These are phyloP conservation scores for Drosophila prostipennis DNA, from an alignment of 2,888 invertebrate species.

Conservation along the genomic window DNA sequence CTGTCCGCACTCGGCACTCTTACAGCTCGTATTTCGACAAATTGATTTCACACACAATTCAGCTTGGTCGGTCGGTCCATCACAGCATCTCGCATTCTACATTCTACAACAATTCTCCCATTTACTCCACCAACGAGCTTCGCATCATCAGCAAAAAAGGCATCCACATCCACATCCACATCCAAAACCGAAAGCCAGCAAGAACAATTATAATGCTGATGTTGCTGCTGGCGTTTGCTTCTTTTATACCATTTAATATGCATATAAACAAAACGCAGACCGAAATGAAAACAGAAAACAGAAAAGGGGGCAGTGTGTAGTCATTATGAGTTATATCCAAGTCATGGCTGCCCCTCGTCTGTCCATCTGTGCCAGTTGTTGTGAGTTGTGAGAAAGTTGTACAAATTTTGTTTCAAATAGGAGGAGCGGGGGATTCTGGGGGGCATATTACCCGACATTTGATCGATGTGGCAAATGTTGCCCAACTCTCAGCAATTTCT, in stretches of 20 bases:
- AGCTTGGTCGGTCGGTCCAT: constrained; percentile 1
- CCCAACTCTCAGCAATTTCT: constrained; percentile 7
- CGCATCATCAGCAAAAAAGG: constrained; percentile 38
- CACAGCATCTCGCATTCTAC: constrained; percentile 1
- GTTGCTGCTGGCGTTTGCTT: constrained; percentile 63
- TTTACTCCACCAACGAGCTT: constrained; percentile 40
- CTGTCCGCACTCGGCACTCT: constrained; percentile 41
- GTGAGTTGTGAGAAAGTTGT: constrained; percentile 18
- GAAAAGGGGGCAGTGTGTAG: constrained; percentile 20
- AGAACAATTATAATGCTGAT: constrained; percentile 46
- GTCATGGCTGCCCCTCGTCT: constrained; percentile 15
- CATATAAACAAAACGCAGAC: constrained; percentile 64
- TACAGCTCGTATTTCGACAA: constrained; percentile 66
- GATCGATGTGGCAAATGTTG: constrained; percentile 71
- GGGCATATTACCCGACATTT: constrained; percentile 30
- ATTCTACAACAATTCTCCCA: constrained; percentile 14
- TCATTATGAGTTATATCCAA: constrained; percentile 45
- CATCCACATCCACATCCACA: not conserved
- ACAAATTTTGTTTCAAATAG: constrained; percentile 1
- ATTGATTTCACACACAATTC: constrained; percentile 72
- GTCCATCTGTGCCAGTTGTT: constrained; percentile 27
- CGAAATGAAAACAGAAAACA: constrained; percentile 14
- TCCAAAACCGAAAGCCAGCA: constrained; percentile 4
- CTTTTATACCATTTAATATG: constrained; percentile 73
- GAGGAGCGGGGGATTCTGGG: not conserved